Conservation (phyloP, 2,888 invertebrate species). For the Nemoura dubitans region DNA sequence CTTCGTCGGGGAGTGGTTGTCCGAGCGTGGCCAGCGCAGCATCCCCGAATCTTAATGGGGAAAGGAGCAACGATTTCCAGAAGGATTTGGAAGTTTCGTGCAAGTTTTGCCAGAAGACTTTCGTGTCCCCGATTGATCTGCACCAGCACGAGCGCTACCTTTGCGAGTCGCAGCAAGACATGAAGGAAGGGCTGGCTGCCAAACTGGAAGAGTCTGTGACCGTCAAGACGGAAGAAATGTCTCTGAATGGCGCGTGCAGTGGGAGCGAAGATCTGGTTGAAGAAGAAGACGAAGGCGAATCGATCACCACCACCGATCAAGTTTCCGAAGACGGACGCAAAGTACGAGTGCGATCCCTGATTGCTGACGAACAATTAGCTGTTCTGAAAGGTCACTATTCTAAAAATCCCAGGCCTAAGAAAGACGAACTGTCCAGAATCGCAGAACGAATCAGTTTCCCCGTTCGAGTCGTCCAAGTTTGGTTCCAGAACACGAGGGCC, state of each 20-base stretch:
- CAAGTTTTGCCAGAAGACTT: conserved; percentile 67
- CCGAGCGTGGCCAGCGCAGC: conserved; percentile 48
- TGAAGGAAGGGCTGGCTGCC: conserved; percentile 78
- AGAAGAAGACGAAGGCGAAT: conserved; percentile 55
- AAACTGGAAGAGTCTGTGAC: conserved; percentile 76
- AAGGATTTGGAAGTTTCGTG: conserved; percentile 61
- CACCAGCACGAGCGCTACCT: conserved; percentile 75
- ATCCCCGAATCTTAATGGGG: conserved; percentile 42
- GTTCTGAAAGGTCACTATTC: conserved; percentile 90
- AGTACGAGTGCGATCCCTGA: conserved; percentile 90
- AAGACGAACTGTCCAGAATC: conserved; percentile 91
- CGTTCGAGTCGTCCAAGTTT: conserved; percentile 87
- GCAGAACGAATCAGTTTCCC: conserved; percentile 80
- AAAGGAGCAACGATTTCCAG: conserved; percentile 29
- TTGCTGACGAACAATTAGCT: conserved; percentile 92
- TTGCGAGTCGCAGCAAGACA: conserved; percentile 58
- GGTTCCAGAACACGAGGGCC: conserved; percentile 96
- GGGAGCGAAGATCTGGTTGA: conserved; percentile 64
- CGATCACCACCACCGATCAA: conserved; percentile 52
- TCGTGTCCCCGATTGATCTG: conserved; percentile 68
- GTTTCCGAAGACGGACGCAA: conserved; percentile 71
- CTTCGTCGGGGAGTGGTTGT: conserved; percentile 60
- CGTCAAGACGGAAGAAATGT: conserved; percentile 60
- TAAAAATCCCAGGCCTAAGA: conserved; percentile 90
- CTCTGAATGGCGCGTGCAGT: conserved; percentile 64